Evolutionary conservation across 2,113 vertebrate species (phyloP), one percentile per base, ranked within the genome.

Genomic region (Nansenia antarctica): DNA sequence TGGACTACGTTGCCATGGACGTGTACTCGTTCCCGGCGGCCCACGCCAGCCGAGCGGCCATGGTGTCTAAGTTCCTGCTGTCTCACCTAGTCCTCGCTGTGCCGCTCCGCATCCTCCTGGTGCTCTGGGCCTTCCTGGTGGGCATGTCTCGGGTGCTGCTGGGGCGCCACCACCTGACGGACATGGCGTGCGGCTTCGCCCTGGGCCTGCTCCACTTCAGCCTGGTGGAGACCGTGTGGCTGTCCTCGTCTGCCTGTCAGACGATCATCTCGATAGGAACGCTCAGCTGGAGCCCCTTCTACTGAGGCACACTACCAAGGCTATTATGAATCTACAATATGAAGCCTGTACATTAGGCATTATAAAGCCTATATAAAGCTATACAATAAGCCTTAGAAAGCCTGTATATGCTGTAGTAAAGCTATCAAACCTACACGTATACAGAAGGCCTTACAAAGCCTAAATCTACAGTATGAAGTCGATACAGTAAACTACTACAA

Each of bases 11-110:
- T 35, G 94, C 94, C 70, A 96, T 98, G 94, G 96, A 98, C 82
- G n/a, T 92, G 15, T 99, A 96, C 0, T 94, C 98, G 3, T 99
- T 99, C 67, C 97, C 98, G 0, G 96, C 94, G 0, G 95, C 95
- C 0, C 97, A 99, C 0, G 97, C 98, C 85, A 98, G 96, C 90
- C 80, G 96, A 0, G 98, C 93, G 0, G 95, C 94, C 71, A 96
- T 99, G 96, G 93, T 99, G 27, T 94, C 96, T 86, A 96, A 95
- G 86, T 99, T 99, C 92, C 93, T 98, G 81, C 94, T 99, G 81
- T 97, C 92, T 64, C 98, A 99, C 87, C 88, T 99, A 86, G 97
- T 99, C 24, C 87, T 99, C 84, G 98, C 97, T 0, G 94, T 98
- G 81, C 98, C 98, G 0, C 90, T 99, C 0, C 94, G 96, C 0